Conservation (phyloP, 2,888 invertebrate genomes). For the Conops quadrifasciatus region DNA sequence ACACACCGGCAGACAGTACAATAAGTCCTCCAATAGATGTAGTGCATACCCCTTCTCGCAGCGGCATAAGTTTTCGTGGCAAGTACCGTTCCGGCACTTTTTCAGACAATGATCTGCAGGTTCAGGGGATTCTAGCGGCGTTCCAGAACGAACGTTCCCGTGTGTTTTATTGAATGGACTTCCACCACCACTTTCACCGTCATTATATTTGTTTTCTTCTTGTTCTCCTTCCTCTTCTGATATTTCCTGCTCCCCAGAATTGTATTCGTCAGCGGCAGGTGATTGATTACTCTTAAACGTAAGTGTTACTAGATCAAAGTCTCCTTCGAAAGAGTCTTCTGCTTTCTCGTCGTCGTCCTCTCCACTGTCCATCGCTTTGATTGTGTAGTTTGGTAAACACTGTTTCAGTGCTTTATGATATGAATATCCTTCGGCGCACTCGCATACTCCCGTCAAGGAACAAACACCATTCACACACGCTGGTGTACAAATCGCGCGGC, state of each 20-base stretch:
- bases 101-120: slow-evolving; percentile 42
- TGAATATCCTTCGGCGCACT: slow-evolving; percentile 24
- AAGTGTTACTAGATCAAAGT: slow-evolving; percentile 12
- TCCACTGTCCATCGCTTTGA: not conserved
- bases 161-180: not conserved
- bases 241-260: slow-evolving; percentile 37
- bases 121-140: slow-evolving; percentile 17
- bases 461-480: slow-evolving; percentile 56
- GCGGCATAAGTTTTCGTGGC: slow-evolving; percentile 54
- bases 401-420: not conserved
- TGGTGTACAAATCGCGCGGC: slow-evolving; percentile 53
- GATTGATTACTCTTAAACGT: not conserved
- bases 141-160: not conserved
- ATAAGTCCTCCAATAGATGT: slow-evolving; percentile 22
- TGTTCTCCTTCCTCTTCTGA: slow-evolving; percentile 6
- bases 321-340: not conserved
- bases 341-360: slow-evolving; percentile 1
- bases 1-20: slow-evolving; percentile 43
- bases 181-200: not conserved
- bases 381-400: slow-evolving; percentile 31
- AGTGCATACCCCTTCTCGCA: slow-evolving; percentile 42
- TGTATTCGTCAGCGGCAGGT: not conserved
- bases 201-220: not conserved
- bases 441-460: slow-evolving; percentile 53
- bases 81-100: slow-evolving; percentile 53